Evolutionary conservation across 2,888 invertebrate species (phyloP).

Genomic region (Amphimallon solstitiale): DNA sequence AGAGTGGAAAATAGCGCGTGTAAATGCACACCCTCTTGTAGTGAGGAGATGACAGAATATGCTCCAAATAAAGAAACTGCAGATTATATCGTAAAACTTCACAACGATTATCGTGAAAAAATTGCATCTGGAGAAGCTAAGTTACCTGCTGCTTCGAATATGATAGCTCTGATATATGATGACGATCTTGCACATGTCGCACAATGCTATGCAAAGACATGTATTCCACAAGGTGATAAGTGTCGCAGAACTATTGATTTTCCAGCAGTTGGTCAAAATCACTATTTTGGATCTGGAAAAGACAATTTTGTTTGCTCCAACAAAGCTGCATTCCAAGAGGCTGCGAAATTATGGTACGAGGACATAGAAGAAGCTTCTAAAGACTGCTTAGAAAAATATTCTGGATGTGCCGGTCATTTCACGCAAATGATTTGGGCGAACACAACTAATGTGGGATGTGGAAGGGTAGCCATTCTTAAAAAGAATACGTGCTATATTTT

Average conservation of each 20-base stretch:
- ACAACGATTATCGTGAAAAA: conserved; percentile 12
- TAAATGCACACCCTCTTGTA: too few species aligned
- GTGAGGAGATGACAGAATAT: too few species aligned
- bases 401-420: conserved; percentile 23
- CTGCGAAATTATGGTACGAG: conserved; percentile 23
- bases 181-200: conserved; percentile 20
- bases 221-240: conserved; percentile 5
- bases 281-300: neutral
- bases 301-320: neutral
- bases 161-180: conserved; percentile 21
- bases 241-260: conserved; percentile 28
- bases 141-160: conserved; percentile 16
- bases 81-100: conserved; percentile 16
- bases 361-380: conserved; percentile 5
- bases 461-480: conserved; percentile 10
- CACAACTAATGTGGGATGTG: conserved; percentile 27
- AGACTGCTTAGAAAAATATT: neutral
- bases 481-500: conserved; percentile 15
- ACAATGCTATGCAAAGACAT: conserved; percentile 31
- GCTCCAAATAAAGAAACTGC: too few species aligned
- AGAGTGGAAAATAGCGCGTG: too few species aligned
- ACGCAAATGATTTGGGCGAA: conserved; percentile 29
- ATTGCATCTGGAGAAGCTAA: conserved; percentile 17
- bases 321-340: neutral
- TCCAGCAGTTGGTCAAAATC: conserved; percentile 27